A percentile compares a stretch with the other conserved stretches of the same genome.
phyloP scores from a whole-genome alignment of 2,113 vertebrate genomes.

The Junco hyemalis region DNA sequence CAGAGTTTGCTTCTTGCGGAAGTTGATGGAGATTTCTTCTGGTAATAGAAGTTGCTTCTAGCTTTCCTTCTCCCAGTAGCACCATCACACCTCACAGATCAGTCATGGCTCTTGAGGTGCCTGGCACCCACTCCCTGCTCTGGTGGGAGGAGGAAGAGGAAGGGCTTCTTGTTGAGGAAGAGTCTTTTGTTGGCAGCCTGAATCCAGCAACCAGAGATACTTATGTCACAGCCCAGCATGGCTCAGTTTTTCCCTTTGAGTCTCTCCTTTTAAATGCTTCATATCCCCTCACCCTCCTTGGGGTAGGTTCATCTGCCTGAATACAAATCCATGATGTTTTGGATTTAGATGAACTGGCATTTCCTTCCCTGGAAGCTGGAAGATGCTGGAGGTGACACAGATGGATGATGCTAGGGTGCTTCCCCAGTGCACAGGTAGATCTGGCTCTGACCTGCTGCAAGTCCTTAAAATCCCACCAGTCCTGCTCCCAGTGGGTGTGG shows the following conservation, averaged over 20 bases:
- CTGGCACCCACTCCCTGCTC: background rate
- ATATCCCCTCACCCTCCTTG: accelerated
- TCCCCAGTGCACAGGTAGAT: background rate
- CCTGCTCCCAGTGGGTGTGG: accelerated
- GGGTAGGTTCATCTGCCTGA: background rate
- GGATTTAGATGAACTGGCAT: background rate
- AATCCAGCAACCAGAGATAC: conserved; percentile 25
- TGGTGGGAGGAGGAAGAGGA: background rate
- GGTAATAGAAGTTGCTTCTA: background rate
- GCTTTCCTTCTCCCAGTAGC: background rate
- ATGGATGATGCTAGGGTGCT: background rate
- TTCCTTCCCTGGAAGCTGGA: background rate
- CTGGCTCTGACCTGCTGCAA: background rate
- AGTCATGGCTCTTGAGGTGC: background rate
- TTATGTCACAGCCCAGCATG: background rate
- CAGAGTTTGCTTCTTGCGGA: background rate
- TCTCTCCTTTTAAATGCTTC: background rate
- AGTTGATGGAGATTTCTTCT: background rate
- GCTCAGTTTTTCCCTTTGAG: background rate
- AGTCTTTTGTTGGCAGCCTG: conserved; percentile 36
- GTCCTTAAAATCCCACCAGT: background rate
- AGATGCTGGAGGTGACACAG: background rate
- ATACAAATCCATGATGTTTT: background rate
- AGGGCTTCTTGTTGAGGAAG: background rate
- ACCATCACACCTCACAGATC: background rate